Base-by-base conservation (phyloP, 92 coral and sea anemone species). In the Epizoanthus stellaris region DNA sequence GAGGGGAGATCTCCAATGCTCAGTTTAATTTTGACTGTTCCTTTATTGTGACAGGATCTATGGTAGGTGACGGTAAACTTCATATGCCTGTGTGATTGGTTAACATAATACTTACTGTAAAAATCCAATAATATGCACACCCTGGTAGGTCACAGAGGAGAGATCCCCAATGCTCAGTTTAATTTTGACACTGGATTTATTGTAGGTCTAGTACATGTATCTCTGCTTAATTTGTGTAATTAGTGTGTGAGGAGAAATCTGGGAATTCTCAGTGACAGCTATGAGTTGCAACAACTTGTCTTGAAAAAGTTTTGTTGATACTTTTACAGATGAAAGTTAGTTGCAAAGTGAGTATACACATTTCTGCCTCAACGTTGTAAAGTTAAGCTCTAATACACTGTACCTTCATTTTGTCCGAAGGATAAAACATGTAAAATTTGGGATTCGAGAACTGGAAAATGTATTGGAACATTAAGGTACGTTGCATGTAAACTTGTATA, bases 361-460 rank as follows among this genome's bases (percentile, higher is more conserved):
- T 0, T 30, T 30, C 36, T 30, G 36, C 36, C 36, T 30, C 36
- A 30, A 30, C 36, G 36, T 30, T 30, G 36, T 30, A 30, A 30
- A 30, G 36, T 30, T 30, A 30, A 30, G 20, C 9, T 36, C n/a
- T 47, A 66, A 59, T 73, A 43, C 34, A 17, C 39, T 52, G 17
- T 59, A 14, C 3, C 15, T 15, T 42, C 52, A n/a, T 70, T 88
- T 81, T 77, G 1, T 34, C 38, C 45, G 6, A 53, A 96, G 99
- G 99, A 97, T 73, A 97, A 97, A 81, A 94, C 99, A 3, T 97
- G 99, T 74, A 97, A 97, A 87, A 92, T 97, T 63, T 97, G 99
- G 98, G 99, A 97, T 85, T 81, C 94, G 42, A 89, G 98, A 70
- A 92, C 95, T 59, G 99, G 98, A 17, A 93, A 97, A 58, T 94